These are phyloP conservation scores for Nibea albiflora DNA, from an alignment of 2,113 vertebrate genomes.

Conservation along the genomic window DNA sequence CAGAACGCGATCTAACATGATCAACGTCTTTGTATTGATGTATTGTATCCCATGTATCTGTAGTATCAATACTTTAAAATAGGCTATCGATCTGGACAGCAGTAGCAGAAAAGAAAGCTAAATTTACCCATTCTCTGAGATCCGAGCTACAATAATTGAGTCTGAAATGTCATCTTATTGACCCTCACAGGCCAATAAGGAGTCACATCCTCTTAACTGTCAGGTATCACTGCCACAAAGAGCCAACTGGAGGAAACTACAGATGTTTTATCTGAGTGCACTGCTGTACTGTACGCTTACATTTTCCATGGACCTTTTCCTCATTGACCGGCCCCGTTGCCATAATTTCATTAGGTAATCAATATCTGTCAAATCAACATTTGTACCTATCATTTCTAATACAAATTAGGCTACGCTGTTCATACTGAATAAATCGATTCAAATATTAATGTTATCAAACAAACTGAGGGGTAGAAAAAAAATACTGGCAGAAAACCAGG, in stretches of 20 bases:
- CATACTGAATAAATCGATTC: slow-evolving; percentile 31
- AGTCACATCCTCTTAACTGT: not conserved
- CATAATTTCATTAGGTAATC: slow-evolving; percentile 56
- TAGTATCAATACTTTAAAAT: not conserved
- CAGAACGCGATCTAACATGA: not conserved
- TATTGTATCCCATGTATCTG: not conserved
- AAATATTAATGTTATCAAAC: slow-evolving; percentile 29
- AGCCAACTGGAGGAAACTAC: not conserved
- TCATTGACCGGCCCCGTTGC: slow-evolving; percentile 27
- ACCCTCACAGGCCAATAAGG: not conserved
- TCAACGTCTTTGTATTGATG: not conserved
- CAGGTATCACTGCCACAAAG: not conserved
- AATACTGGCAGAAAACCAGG: slow-evolving; percentile 20
- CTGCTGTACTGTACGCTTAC: not conserved
- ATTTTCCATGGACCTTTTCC: slow-evolving; percentile 18
- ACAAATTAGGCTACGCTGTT: slow-evolving; percentile 15
- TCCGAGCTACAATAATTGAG: not conserved
- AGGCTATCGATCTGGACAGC: not conserved
- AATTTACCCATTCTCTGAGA: not conserved
- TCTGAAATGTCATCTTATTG: not conserved
- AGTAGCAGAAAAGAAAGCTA: not conserved
- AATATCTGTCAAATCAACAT: slow-evolving; percentile 62
- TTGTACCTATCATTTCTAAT: slow-evolving; percentile 40
- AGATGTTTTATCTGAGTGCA: not conserved
- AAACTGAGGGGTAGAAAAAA: slow-evolving; percentile 17